These are phyloP conservation scores for Acanthopleura granulata DNA, from an alignment of 2,888 invertebrate species.

Conservation along the genomic window DNA sequence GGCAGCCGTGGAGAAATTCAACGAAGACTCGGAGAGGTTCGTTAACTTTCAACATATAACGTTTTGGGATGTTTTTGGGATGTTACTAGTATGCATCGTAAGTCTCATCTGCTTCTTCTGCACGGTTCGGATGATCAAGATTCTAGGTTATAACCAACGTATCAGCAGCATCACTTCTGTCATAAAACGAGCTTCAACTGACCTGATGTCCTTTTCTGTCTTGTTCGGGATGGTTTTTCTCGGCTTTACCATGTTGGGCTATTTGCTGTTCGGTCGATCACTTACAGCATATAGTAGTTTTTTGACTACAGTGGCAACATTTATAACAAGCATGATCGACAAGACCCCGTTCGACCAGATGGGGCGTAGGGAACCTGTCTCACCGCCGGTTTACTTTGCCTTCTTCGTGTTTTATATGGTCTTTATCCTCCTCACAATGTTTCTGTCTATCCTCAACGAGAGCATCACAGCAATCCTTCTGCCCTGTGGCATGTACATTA, in stretches of 20 bases:
- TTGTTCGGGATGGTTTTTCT: constrained; percentile 67
- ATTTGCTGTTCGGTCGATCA: constrained; percentile 58
- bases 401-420: constrained; percentile 48
- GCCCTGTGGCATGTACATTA: no score
- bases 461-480: constrained; percentile 40
- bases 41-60: constrained; percentile 68
- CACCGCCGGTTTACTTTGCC: constrained; percentile 48
- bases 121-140: constrained; percentile 47
- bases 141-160: constrained; percentile 71
- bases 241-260: constrained; percentile 61
- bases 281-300: constrained; percentile 60
- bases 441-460: constrained; percentile 50
- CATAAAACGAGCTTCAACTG: constrained; percentile 62
- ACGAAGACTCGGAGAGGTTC: constrained; percentile 42
- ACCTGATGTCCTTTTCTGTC: constrained; percentile 68
- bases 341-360: constrained; percentile 45
- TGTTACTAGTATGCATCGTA: constrained; percentile 48
- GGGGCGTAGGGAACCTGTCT: constrained; percentile 37
- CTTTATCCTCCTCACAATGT: constrained; percentile 50
- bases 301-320: constrained; percentile 64
- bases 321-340: constrained; percentile 62
- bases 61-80: constrained; percentile 69
- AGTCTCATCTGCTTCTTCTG: constrained; percentile 44
- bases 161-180: constrained; percentile 70
- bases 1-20: constrained; percentile 37